Conservation (phyloP, 2,113 vertebrate genomes). For the Grammomys dolichurus region DNA sequence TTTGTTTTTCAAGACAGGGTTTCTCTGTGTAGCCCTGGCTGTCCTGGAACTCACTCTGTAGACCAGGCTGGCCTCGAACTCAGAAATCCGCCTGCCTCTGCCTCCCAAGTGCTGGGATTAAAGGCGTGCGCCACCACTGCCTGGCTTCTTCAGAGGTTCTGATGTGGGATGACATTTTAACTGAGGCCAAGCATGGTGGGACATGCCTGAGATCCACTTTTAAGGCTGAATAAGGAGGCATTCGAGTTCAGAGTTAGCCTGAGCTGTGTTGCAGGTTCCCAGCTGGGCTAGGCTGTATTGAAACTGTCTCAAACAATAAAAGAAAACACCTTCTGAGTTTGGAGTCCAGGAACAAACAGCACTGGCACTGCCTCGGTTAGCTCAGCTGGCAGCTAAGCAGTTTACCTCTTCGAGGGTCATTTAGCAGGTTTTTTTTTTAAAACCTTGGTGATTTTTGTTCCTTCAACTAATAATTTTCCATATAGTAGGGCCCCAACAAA, state of each 20-base stretch:
- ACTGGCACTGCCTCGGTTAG: neutral
- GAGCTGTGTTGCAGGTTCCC: neutral
- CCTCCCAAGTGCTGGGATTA: too few species aligned
- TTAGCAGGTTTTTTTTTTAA: neutral
- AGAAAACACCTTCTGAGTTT: neutral
- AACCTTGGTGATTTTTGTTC: neutral
- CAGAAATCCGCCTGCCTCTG: too few species aligned
- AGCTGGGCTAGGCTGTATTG: neutral
- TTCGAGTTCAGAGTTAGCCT: neutral
- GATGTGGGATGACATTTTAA: neutral
- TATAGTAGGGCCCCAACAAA: neutral
- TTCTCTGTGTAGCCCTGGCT: too few species aligned
- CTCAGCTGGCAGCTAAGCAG: neutral
- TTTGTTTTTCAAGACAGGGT: too few species aligned
- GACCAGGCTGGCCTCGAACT: too few species aligned
- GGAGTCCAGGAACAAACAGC: neutral
- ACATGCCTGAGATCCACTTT: neutral
- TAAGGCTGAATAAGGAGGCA: neutral
- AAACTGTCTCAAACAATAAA: neutral
- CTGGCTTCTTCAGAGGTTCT: neutral
- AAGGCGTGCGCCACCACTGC: too few species aligned
- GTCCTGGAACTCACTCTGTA: too few species aligned
- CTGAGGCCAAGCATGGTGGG: neutral
- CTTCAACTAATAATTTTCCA: neutral
- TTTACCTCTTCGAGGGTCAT: neutral